Conservation (phyloP, 2,797 vertebrate genomes). For the Esox lucius region DNA sequence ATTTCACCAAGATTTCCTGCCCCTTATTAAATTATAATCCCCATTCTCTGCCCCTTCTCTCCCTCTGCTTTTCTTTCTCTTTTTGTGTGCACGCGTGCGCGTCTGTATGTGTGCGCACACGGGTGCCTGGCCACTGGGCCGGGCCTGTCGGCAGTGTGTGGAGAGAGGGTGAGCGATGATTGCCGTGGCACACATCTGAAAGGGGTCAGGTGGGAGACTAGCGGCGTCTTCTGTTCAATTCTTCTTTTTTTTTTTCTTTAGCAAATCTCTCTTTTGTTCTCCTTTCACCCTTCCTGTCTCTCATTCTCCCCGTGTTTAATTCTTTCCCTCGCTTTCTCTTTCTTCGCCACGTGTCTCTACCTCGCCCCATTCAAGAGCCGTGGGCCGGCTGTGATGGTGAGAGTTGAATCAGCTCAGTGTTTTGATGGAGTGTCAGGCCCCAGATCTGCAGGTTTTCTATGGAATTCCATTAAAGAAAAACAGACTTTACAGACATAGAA, state of each 20-base stretch:
- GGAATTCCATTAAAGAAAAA: slow-evolving; percentile 58
- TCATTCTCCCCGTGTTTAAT: slow-evolving; percentile 4
- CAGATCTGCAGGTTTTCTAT: slow-evolving; percentile 21
- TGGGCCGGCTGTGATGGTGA: slow-evolving; percentile 32
- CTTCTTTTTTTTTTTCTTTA: slow-evolving; percentile 37
- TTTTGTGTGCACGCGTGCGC: slow-evolving; percentile 54
- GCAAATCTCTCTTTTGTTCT: slow-evolving; percentile 29
- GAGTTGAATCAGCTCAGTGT: slow-evolving; percentile 45
- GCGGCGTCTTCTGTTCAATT: slow-evolving; percentile 41
- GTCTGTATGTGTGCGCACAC: slow-evolving; percentile 14
- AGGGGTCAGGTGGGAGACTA: slow-evolving; percentile 57
- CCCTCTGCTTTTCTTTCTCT: slow-evolving; percentile 60
- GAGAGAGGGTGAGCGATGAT: slow-evolving; percentile 51
- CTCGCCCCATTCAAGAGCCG: slow-evolving; percentile 14
- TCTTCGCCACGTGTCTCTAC: slow-evolving; percentile 28
- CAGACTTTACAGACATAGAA: slow-evolving; percentile 50
- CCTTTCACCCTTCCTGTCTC: slow-evolving; percentile 15
- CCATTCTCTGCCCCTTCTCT: slow-evolving; percentile 52
- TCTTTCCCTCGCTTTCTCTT: neutral
- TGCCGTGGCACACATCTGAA: slow-evolving; percentile 58
- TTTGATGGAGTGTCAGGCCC: slow-evolving; percentile 57
- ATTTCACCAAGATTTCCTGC: slow-evolving; percentile 81
- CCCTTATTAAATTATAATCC: slow-evolving; percentile 83
- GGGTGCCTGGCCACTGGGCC: neutral
- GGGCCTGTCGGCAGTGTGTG: slow-evolving; percentile 32